These are phyloP conservation scores for Ctenodactylus gundi DNA, from an alignment of 2,113 vertebrate genomes.

Conservation along the genomic window DNA sequence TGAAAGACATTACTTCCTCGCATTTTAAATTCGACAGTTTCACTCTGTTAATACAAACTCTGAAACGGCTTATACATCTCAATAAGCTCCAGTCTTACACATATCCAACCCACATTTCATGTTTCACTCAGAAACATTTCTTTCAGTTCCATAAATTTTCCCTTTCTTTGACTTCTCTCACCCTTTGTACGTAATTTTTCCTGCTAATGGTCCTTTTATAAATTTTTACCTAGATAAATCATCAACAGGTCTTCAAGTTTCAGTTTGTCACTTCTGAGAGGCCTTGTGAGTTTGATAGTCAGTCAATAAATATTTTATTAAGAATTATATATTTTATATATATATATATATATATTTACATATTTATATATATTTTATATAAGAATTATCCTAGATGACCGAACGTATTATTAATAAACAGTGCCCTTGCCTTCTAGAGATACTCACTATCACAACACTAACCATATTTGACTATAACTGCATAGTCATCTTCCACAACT, in stretches of 20 bases:
- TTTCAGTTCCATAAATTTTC: background rate
- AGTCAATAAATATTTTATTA: background rate
- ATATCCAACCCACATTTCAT: background rate
- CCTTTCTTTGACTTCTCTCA: background rate
- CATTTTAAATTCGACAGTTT: background rate
- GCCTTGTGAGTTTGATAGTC: background rate
- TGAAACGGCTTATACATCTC: background rate
- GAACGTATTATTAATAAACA: slow-evolving; percentile 17
- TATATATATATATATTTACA: no score
- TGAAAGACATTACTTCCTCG: background rate
- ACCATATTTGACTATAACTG: background rate
- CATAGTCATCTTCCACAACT: background rate
- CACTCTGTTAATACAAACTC: background rate
- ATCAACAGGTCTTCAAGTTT: background rate
- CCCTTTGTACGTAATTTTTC: background rate
- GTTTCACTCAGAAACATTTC: background rate
- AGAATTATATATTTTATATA: no score
- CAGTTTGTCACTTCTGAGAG: background rate
- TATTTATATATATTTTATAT: no score
- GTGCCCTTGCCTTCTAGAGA: background rate
- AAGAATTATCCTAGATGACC: background rate
- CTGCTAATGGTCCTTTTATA: background rate
- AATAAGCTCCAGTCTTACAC: background rate
- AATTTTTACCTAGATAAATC: slow-evolving; percentile 11
- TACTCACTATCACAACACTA: background rate